Conservation (phyloP, 2,113 vertebrate species). For the Tretioscincus oriximinensis region DNA sequence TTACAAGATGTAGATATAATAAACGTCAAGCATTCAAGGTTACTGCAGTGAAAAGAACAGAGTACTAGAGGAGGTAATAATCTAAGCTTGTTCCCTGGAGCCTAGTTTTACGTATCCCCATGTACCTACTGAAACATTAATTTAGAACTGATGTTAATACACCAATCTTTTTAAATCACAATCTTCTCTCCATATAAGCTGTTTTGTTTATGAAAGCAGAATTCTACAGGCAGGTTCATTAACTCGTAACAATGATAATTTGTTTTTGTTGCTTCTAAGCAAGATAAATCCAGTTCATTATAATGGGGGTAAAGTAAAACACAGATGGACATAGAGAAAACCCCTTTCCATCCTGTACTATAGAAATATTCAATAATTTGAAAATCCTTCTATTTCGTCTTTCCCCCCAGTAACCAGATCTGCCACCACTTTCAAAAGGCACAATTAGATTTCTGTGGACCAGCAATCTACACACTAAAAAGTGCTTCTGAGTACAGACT, state of each 20-base stretch:
- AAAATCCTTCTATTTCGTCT: background rate
- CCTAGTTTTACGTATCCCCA: constrained; percentile 32
- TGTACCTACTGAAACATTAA: constrained; percentile 37
- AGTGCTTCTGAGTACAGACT: constrained; percentile 6
- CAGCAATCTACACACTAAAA: constrained; percentile 41
- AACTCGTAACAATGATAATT: constrained; percentile 13
- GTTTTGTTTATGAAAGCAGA: constrained; percentile 19
- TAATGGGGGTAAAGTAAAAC: background rate
- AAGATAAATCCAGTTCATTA: constrained; percentile 14
- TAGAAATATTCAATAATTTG: background rate
- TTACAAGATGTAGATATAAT: constrained; percentile 39
- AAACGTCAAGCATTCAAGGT: constrained; percentile 18
- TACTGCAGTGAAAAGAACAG: constrained; percentile 17
- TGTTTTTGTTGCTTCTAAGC: background rate
- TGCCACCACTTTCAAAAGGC: background rate
- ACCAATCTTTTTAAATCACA: accelerated
- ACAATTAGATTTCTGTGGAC: background rate
- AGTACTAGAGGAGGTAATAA: constrained; percentile 27
- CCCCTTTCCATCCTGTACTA: background rate
- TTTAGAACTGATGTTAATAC: constrained; percentile 4
- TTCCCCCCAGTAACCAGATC: background rate
- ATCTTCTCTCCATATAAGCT: constrained; percentile 10
- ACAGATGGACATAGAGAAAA: background rate
- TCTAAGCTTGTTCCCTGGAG: constrained; percentile 20
- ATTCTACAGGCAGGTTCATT: constrained; percentile 33